Base-by-base conservation (phyloP, 2,888 invertebrate species). In the Chaitophorus viminalis region DNA sequence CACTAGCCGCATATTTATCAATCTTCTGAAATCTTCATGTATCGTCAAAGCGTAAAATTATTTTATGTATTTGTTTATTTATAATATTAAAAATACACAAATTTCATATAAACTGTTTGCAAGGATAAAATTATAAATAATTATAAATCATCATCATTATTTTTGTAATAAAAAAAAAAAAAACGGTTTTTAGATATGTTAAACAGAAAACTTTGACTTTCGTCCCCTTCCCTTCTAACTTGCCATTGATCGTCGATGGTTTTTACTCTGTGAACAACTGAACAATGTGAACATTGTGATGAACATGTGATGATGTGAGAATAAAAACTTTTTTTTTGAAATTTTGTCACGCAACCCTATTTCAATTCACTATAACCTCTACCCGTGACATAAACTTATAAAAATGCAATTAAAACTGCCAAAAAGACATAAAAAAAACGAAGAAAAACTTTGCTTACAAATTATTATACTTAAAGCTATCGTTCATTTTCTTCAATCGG, bases 341-440 rank as follows among this genome's bases (percentile, higher is more conserved):
- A 54, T 31, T 31, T 77, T 77, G 54, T 77, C 54, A 25, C 6
- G 18, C 31, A 54, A 77, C 52, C 31, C 11, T 77, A 77, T 77
- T 77, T 52, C 54, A 52, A 31, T 29, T 54, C 11, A 21, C 46
- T 52, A 21, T 29, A 31, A 54, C 31, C 52, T 77, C 21, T 54
- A 29, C 9, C 31, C 18, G 29, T 31, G 77, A 77, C 52, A 77
- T 54, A 52, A 77, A 77, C 77, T 77, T 77, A 77, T 77, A n/a
- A 54, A 52, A 77, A 77, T 77, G 52, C 31, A 77, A 77, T 77
- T 52, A 54, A 77, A 52, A 77, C 77, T 31, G 46, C 52, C 9
- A 2, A 46, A 77, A 54, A 54, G 21, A 29, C 29, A 31, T 54
- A 21, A 76, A 46, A 52, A 54, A 77, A 54, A 77, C n/a, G 17